Evolutionary conservation across 2,113 vertebrate genomes (phyloP).

Genomic region (Oncorhynchus kisutch): DNA sequence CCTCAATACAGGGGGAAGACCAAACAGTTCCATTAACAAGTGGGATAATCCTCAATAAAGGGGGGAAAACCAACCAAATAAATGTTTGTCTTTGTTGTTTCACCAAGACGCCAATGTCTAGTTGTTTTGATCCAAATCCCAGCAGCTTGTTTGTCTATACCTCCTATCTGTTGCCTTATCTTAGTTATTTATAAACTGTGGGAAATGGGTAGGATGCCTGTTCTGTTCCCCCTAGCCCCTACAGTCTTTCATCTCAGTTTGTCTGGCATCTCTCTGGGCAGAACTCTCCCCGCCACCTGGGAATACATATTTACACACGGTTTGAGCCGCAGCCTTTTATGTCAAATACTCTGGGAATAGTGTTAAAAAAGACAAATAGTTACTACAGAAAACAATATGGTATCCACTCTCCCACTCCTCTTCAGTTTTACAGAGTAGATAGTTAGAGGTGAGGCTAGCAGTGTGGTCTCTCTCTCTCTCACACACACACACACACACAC

Average conservation of each 20-base stretch:
- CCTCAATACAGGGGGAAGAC: fast-evolving
- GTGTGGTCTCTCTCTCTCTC: background rate
- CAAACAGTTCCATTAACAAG: no score
- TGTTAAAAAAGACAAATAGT: constrained; percentile 16
- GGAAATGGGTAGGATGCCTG: constrained; percentile 17
- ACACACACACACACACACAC: no score
- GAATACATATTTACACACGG: constrained; percentile 46
- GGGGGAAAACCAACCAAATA: no score
- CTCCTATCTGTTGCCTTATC: constrained; percentile 20
- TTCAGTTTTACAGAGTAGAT: background rate
- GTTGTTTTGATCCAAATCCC: constrained; percentile 44
- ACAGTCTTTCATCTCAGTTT: constrained; percentile 40
- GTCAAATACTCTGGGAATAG: constrained; percentile 27
- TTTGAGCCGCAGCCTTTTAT: constrained; percentile 47
- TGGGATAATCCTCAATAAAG: no score
- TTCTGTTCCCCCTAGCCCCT: constrained; percentile 25
- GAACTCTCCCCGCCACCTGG: constrained; percentile 16
- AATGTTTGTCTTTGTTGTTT: background rate
- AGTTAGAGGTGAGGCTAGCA: background rate
- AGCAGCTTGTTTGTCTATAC: constrained; percentile 33
- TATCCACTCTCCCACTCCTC: background rate
- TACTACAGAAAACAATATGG: constrained; percentile 4
- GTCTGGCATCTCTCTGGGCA: constrained; percentile 40
- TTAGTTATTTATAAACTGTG: constrained; percentile 51
- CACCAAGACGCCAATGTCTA: background rate